Evolutionary conservation across 2,113 vertebrate species (phyloP), one percentile per base, ranked within the genome.

Genomic region (Barbus barbus): DNA sequence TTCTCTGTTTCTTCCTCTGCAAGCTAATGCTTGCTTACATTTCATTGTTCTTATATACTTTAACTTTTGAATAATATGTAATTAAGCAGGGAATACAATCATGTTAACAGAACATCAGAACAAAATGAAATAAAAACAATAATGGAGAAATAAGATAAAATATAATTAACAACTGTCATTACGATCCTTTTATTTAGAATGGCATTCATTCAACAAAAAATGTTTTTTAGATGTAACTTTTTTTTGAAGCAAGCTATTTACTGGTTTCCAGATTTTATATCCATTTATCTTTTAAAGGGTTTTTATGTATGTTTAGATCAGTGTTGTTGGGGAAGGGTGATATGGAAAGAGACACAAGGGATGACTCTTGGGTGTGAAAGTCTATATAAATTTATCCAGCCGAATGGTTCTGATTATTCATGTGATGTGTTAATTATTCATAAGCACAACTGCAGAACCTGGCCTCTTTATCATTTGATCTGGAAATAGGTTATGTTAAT

Each of bases 371-470:
- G 4, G 14, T 14, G 38, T 80, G 60, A 31, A 33, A 78, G 31
- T 33, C 28, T 24, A n/a, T 53, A 56, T 33, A 13, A 4, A 36
- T 69, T 9, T 33, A 31, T 56, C 9, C 13, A 58, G 7, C 36
- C 24, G 58, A 46, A 31, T 20, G 31, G 80, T 81, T n/a, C n/a
- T 71, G 69, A 56, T 60, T 73, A 71, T 58, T 73, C 48, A 51
- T 73, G 13, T 82, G 44, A 71, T 28, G 22, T 60, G 33, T 33
- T 60, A 83, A 44, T 53, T 51, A 56, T 71, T 71, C 46, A 73
- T 73, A 58, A 72, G 33, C 36, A 72, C 33, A 31, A 82, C 16
- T 63, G 38, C n/a, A 41, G 6, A 63, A 18, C 28, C 2, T 72
- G 18, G 20, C 9, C 36, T 41, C 58, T 61, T 79, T 26, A 63